These are phyloP conservation scores for Strix aluco DNA, from an alignment of 2,113 vertebrate species.

Conservation along the genomic window DNA sequence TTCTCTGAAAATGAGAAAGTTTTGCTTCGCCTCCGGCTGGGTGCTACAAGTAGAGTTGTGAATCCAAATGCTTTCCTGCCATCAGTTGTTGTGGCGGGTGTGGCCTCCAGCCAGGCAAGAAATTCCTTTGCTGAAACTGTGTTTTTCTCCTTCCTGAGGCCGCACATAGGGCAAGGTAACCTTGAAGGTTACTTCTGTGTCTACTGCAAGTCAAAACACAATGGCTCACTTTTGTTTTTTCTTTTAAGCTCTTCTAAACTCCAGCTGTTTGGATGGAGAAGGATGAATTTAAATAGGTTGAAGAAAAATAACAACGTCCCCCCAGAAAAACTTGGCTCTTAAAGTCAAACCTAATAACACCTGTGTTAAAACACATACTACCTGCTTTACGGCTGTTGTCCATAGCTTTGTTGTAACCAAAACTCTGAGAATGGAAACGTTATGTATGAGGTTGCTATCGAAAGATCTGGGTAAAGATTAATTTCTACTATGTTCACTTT, in stretches of 20 bases:
- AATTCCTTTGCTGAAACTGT: slow-evolving; percentile 71
- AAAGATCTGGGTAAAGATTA: not conserved
- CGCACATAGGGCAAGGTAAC: slow-evolving; percentile 44
- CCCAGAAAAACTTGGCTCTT: not conserved
- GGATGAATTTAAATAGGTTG: not conserved
- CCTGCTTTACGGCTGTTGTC: not conserved
- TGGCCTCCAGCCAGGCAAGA: slow-evolving; percentile 71
- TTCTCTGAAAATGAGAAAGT: slow-evolving; percentile 68
- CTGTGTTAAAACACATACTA: rapidly evolving
- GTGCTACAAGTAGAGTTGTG: slow-evolving; percentile 51
- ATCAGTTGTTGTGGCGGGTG: slow-evolving; percentile 69
- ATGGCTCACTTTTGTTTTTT: not conserved
- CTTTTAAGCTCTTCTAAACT: not conserved
- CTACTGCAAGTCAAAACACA: not conserved
- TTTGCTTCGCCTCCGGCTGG: slow-evolving; percentile 65
- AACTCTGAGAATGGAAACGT: not conserved
- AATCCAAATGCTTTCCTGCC: slow-evolving; percentile 75
- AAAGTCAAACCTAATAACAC: not conserved
- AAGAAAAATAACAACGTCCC: not conserved
- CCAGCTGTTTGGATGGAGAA: not conserved
- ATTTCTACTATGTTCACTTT: not conserved
- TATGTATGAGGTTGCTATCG: not conserved
- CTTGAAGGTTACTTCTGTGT: slow-evolving; percentile 46
- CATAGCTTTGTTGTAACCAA: not conserved
- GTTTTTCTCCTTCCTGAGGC: slow-evolving; percentile 67